Evolutionary conservation across 1,140 invertebrate genomes (phyloP).

Genomic region (Musca domestica): DNA sequence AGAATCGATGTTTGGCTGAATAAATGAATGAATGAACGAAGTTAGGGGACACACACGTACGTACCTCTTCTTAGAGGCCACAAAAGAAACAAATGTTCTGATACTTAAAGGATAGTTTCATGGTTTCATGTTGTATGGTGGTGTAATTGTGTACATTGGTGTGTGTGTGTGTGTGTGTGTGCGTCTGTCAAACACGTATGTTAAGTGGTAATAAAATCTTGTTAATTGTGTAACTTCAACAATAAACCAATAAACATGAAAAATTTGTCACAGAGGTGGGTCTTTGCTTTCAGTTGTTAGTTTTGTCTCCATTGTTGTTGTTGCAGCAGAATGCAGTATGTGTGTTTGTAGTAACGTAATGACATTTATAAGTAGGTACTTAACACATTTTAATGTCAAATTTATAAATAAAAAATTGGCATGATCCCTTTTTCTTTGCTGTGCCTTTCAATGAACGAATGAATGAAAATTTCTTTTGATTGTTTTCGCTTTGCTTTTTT

Average conservation of each 20-base stretch:
- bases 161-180: not conserved
- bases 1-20: too few species aligned
- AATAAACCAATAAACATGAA: conserved; percentile 22
- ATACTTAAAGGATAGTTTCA: too few species aligned
- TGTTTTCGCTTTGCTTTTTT: too few species aligned
- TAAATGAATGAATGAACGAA: conserved; percentile 1
- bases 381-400: conserved; percentile 19
- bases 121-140: not conserved
- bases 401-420: conserved; percentile 7
- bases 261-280: conserved; percentile 17
- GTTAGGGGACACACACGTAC: not conserved
- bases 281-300: not conserved
- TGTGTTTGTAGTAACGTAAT: not conserved
- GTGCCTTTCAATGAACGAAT: too few species aligned
- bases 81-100: too few species aligned
- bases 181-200: not conserved
- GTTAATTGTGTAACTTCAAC: conserved; percentile 19
- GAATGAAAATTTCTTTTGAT: too few species aligned
- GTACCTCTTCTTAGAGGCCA: not conserved
- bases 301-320: not conserved
- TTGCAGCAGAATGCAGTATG: not conserved
- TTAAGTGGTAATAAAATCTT: conserved; percentile 18
- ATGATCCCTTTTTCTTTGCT: not conserved
- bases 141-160: not conserved
- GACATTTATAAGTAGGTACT: conserved; percentile 20